Evolutionary conservation across 2,113 vertebrate species (phyloP).

Genomic region (Neotragus moschatus): DNA sequence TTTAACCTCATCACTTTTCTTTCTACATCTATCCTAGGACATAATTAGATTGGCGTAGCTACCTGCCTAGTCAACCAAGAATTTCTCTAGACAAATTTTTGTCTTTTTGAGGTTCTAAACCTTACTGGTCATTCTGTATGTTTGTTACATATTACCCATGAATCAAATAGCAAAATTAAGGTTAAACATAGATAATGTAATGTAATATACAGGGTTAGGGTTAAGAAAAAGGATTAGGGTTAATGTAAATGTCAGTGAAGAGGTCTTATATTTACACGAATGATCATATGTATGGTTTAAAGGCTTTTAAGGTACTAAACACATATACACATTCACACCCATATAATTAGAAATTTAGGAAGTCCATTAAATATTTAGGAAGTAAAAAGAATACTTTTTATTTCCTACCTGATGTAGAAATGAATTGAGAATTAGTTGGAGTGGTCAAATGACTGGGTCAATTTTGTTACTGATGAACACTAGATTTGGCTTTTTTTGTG

Average conservation of each 20-base stretch:
- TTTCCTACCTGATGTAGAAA: neutral
- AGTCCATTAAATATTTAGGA: neutral
- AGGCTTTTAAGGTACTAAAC: neutral
- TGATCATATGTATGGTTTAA: neutral
- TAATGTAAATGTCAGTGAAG: neutral
- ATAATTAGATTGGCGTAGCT: neutral
- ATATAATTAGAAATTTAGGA: neutral
- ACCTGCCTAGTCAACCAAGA: neutral
- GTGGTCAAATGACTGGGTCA: neutral
- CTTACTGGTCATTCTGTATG: neutral
- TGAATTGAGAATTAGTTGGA: neutral
- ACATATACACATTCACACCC: neutral
- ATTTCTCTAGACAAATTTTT: neutral
- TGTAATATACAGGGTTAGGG: neutral
- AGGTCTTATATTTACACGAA: neutral
- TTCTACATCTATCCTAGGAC: neutral
- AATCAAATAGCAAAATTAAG: constrained; percentile 3
- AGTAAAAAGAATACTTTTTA: neutral
- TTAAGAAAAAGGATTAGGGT: neutral
- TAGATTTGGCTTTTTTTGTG: neutral
- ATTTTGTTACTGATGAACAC: neutral
- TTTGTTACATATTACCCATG: neutral
- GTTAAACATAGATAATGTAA: neutral
- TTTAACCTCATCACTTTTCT: neutral
- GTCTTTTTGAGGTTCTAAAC: neutral